Evolutionary conservation across 2,888 invertebrate species (phyloP).

Genomic region (Macroteleia sp.): DNA sequence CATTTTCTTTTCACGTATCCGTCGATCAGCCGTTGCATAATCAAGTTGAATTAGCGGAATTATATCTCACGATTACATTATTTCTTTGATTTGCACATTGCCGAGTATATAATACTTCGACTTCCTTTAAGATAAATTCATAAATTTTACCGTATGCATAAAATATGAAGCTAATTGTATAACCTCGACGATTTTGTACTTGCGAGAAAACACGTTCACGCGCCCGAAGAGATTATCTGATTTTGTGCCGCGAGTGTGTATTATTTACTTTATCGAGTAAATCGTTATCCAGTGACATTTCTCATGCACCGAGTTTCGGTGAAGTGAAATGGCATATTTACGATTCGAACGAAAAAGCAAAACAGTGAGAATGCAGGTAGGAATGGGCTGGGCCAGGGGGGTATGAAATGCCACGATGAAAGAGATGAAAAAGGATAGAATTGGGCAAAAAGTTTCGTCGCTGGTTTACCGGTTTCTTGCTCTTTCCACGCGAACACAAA

Average conservation of each 20-base stretch:
- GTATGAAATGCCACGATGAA: slow-evolving; percentile 42
- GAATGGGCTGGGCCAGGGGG: slow-evolving; percentile 7
- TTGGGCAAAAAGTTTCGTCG: no score
- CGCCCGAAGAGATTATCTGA: slow-evolving; percentile 6
- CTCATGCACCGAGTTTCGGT: slow-evolving; percentile 28
- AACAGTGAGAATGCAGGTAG: slow-evolving; percentile 49
- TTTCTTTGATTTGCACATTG: slow-evolving; percentile 14
- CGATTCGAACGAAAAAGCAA: slow-evolving; percentile 42
- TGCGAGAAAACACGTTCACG: neutral
- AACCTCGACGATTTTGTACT: slow-evolving; percentile 11
- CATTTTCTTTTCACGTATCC: no score
- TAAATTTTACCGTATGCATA: slow-evolving; percentile 35
- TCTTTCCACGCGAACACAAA: slow-evolving; percentile 74
- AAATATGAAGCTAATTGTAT: slow-evolving; percentile 43
- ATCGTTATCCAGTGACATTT: slow-evolving; percentile 44
- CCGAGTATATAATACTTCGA: slow-evolving; percentile 14
- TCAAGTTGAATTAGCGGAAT: slow-evolving; percentile 15
- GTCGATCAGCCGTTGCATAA: no score
- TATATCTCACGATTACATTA: slow-evolving; percentile 31
- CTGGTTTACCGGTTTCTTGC: no score
- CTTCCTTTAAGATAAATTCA: slow-evolving; percentile 36
- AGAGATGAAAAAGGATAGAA: no score
- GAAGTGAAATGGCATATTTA: slow-evolving; percentile 60
- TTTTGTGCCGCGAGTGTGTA: neutral
- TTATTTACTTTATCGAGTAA: slow-evolving; percentile 20